Conservation (phyloP, 1,140 invertebrate genomes). For the Papilio xuthus region DNA sequence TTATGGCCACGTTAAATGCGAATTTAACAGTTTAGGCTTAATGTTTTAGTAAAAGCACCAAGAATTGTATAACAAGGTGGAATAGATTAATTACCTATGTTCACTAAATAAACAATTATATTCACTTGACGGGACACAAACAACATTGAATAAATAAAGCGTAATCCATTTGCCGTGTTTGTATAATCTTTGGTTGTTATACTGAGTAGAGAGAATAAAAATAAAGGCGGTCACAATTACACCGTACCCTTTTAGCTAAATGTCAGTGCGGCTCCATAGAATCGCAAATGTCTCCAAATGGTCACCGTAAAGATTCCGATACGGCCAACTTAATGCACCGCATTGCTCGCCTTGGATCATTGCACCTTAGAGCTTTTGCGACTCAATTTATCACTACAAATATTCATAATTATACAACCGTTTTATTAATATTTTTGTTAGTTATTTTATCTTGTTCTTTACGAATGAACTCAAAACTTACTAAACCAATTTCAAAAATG, state of each 20-base stretch:
- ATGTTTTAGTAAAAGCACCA: neutral
- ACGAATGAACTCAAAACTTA: neutral
- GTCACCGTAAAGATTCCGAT: conserved; percentile 57
- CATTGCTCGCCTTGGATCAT: conserved; percentile 55
- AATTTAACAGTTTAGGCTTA: conserved; percentile 12
- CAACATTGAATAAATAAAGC: neutral
- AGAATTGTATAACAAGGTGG: conserved; percentile 19
- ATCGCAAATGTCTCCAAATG: conserved; percentile 62
- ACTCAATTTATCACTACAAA: conserved; percentile 13
- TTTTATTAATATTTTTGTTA: neutral
- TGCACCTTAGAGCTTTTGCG: conserved; percentile 48
- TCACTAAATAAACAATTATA: conserved; percentile 4
- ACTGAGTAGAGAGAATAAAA: conserved; percentile 40
- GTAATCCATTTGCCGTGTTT: conserved; percentile 27
- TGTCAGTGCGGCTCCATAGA: conserved; percentile 58
- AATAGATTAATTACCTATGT: conserved; percentile 1
- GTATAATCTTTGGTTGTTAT: conserved; percentile 20
- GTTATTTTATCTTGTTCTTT: neutral
- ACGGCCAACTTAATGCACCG: conserved; percentile 57
- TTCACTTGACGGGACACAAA: neutral
- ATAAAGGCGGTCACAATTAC: conserved; percentile 56
- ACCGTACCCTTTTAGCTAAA: conserved; percentile 66
- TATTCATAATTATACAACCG: neutral
- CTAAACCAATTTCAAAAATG: too few relatives aligned
- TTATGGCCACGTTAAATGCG: conserved; percentile 19